Base-by-base conservation (phyloP, 2,888 invertebrate species). In the Noctuana brunneofusca region DNA sequence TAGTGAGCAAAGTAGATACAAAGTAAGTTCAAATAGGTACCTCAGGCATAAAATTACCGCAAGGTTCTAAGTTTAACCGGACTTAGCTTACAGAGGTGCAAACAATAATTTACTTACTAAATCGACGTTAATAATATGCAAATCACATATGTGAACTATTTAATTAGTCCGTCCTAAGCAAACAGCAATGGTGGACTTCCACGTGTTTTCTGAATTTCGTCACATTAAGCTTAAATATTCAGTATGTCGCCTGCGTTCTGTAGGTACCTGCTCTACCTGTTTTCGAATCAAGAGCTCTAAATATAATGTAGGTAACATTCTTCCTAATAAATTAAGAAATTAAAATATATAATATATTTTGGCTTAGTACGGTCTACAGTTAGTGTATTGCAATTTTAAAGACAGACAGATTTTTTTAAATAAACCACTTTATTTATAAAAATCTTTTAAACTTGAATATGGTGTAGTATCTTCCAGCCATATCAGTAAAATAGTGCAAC, bases 131-230 rank as follows among this genome's bases (percentile, higher is more conserved):
- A 38, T 22, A n/a, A n/a, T 38, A 35, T 58, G 22, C 5, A 58
- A 16, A 35, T 48, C 32, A 56, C 35, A 48, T 22, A 48, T 35
- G 49, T 24, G 32, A 20, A 20, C 49, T 38, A 49, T 49, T 58
- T 57, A 49, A 38, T 38, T 58, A 58, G 16, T 14, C 24, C 16
- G 49, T 58, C 58, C 49, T 58, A 24, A 35, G 14, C 49, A 58
- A 58, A 58, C 24, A 5, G 49, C 3, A n/a, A n/a, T n/a, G 35
- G 3, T 35, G 5, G 35, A 35, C 35, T 14, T n/a, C n/a, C 35
- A 35, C 35, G 5, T 35, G n/a, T 4, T n/a, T 35, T 35, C 35
- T 35, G n/a, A 35, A n/a, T 35, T 35, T 35, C 35, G 35, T 56
- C n/a, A 27, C 30, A 16, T 3, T 52, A 18, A 35, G 20, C n/a